Evolutionary conservation across 2,888 invertebrate genomes (phyloP).

Genomic region (Drosophila fungiperda): DNA sequence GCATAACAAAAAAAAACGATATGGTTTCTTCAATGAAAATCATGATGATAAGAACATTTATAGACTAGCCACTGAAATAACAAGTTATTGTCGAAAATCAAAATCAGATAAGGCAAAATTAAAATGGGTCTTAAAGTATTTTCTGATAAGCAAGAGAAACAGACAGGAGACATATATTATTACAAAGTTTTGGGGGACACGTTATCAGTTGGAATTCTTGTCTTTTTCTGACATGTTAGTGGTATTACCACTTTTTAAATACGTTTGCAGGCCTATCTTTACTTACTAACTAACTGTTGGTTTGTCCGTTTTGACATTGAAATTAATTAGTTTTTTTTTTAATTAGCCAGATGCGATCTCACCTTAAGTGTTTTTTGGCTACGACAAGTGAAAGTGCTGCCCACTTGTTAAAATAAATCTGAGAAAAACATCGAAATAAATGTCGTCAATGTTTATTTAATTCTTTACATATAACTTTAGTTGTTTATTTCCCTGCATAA

Average conservation of each 20-base stretch:
- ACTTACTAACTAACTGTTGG: conserved; percentile 1
- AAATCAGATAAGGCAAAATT: conserved; percentile 31
- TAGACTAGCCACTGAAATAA: conserved; percentile 21
- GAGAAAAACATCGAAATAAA: conserved; percentile 34
- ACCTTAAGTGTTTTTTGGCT: background rate
- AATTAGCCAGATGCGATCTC: conserved; percentile 15
- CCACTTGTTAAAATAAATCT: conserved; percentile 35
- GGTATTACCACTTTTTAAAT: background rate
- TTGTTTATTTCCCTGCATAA: conserved; percentile 8
- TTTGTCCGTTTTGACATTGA: conserved; percentile 19
- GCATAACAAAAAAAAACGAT: conserved; percentile 9
- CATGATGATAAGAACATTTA: conserved; percentile 37
- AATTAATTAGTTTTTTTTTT: conserved; percentile 14
- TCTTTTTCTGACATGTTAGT: background rate
- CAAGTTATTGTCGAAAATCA: conserved; percentile 26
- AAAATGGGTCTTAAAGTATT: conserved; percentile 57
- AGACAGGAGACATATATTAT: conserved; percentile 23
- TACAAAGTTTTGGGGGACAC: background rate
- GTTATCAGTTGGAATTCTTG: background rate
- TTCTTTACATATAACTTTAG: conserved; percentile 43
- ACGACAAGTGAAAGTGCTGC: conserved; percentile 65
- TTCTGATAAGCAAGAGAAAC: conserved; percentile 41
- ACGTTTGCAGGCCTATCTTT: conserved; percentile 1
- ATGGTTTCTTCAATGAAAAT: conserved; percentile 9
- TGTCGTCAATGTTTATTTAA: conserved; percentile 60